Base-by-base conservation (phyloP, 1,140 invertebrate genomes). In the Lasaia peninsularis region DNA sequence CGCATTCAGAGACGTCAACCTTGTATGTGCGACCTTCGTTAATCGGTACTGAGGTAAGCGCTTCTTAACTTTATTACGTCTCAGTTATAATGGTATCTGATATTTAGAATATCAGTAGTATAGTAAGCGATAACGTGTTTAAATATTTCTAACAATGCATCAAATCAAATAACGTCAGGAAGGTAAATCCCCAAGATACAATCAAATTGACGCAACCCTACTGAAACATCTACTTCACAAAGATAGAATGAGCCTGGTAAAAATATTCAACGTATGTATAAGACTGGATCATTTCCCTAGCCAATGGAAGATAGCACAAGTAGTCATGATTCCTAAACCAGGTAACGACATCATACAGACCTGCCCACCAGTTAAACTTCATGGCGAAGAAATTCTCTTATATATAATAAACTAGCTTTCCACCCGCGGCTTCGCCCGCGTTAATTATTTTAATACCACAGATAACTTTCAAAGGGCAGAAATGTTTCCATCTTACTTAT, bases 21-120 rank as follows among this genome's bases (percentile, higher is more conserved):
- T 91, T 99, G 4, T 99, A 99, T 78, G 94, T 99, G 59, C 91
- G 99, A 72, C 99, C 99, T 35, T 99, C 98, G 0, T 89, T 99
- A 32, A 99, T 99, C 80, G 98, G 96, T 56, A 98, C 96, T 58
- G 98, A 99, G 90, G 97, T 98, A 91, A 94, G 93, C 11, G 12
- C 56, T 34, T 52, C 21, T 9, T 52, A 32, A n/a, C 28, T 28
- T 44, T 14, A 44, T 44, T 18, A 52, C 24, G 24, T 28, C 24
- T 28, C 8, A 6, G 24, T 28, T 6, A 28, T 28, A 28, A 0
- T 3, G 5, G 2, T 28, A 28, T 28, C 24, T 28, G 24, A 28
- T 28, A 28, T 28, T 28, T 28, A 0, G 8, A 28, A 28, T 28
- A 28, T 28, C 8, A 28, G 24, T n/a, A n/a, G n/a, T n/a, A n/a